These are phyloP conservation scores for Lapara coniferarum DNA, from an alignment of 2,888 invertebrate genomes.

Conservation along the genomic window DNA sequence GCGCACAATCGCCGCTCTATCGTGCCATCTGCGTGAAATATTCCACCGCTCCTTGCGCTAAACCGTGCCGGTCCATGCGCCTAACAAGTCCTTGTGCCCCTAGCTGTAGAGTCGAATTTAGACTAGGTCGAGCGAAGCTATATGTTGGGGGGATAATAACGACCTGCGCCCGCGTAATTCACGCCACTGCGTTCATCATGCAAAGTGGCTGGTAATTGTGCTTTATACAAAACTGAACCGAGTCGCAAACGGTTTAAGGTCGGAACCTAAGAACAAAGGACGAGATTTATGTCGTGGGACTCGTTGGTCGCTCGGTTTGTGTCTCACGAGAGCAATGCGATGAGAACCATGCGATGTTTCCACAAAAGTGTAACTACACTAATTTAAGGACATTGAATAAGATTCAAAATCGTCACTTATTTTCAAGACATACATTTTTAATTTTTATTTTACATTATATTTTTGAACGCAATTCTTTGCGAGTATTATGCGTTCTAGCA, in stretches of 20 bases:
- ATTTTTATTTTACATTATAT: no score
- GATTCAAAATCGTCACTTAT: no score
- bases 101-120: constrained; percentile 36
- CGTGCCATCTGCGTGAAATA: constrained; percentile 80
- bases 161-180: constrained; percentile 79
- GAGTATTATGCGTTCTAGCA: no score
- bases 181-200: constrained; percentile 79
- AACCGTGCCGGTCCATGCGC: neutral
- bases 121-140: neutral
- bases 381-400: no score
- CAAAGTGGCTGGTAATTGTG: constrained; percentile 60
- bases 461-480: no score
- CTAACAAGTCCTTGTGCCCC: constrained; percentile 28
- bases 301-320: constrained; percentile 1
- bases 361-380: neutral
- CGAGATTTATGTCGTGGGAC: constrained; percentile 63
- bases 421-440: no score
- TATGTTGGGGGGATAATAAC: constrained; percentile 53
- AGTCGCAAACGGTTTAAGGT: constrained; percentile 34
- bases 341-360: constrained; percentile 10
- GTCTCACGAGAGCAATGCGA: constrained; percentile 13
- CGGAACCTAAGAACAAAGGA: constrained; percentile 27
- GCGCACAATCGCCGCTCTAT: constrained; percentile 67
- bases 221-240: constrained; percentile 39
- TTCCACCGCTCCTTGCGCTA: constrained; percentile 50